A percentile compares a stretch with the other conserved stretches of the same genome.
These are phyloP conservation scores for Rhopalosiphum maidis DNA, from an alignment of 1,140 invertebrate species.

Conservation along the genomic window DNA sequence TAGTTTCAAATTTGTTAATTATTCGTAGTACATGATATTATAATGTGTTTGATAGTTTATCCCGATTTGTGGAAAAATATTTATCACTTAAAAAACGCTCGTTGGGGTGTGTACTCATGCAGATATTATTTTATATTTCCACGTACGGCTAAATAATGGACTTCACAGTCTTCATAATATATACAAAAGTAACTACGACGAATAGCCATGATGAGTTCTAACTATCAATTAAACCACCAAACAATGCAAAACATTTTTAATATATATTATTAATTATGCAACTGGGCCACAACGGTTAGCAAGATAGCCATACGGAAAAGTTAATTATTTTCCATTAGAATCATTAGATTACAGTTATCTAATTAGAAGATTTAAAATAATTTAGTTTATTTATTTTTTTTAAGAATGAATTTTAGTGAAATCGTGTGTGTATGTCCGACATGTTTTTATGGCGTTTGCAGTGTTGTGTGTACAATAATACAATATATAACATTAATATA, in stretches of 20 bases:
- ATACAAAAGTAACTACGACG: background rate
- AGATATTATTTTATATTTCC: background rate
- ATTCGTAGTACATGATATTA: background rate
- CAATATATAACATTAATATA: too few relatives aligned
- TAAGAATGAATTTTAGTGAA: background rate
- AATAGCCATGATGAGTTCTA: background rate
- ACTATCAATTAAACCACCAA: slow-evolving; percentile 1
- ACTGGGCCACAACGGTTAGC: background rate
- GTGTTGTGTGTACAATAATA: background rate
- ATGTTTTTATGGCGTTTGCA: background rate
- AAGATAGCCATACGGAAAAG: background rate
- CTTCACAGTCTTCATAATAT: background rate
- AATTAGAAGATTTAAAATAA: background rate
- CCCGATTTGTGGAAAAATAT: background rate
- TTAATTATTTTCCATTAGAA: background rate
- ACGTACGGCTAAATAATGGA: background rate
- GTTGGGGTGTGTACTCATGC: background rate
- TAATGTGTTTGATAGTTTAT: background rate
- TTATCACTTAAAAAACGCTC: background rate
- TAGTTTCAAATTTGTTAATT: background rate
- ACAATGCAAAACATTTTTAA: slow-evolving; percentile 17
- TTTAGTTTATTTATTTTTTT: background rate
- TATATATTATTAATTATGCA: background rate
- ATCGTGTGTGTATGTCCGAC: background rate
- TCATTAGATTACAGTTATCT: background rate